phyloP scores from a whole-genome alignment of 2,888 invertebrate species.

The Dynastes tityus region DNA sequence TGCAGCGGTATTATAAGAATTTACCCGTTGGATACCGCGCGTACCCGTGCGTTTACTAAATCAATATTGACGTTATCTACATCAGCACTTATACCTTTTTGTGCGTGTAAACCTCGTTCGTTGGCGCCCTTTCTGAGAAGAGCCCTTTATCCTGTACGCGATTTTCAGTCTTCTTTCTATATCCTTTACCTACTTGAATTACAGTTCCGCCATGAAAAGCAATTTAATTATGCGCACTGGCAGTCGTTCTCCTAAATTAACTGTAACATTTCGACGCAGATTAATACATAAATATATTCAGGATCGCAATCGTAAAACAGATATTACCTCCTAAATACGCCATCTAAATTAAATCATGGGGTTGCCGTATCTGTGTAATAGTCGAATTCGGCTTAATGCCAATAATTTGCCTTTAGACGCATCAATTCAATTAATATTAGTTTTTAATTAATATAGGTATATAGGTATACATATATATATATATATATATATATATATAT shows the following conservation, averaged over 20 bases:
- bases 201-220: background rate
- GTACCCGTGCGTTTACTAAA: slow-evolving; percentile 43
- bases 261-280: background rate
- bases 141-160: background rate
- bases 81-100: slow-evolving; percentile 48
- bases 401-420: too few relatives aligned
- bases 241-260: background rate
- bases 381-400: too few relatives aligned
- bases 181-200: slow-evolving; percentile 3
- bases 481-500: too few relatives aligned
- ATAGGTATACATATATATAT: too few relatives aligned
- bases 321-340: too few relatives aligned
- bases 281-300: background rate
- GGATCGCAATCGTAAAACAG: too few relatives aligned
- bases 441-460: too few relatives aligned
- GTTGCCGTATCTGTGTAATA: too few relatives aligned
- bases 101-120: background rate
- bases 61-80: slow-evolving; percentile 50
- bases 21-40: slow-evolving; percentile 23
- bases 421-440: too few relatives aligned
- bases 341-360: too few relatives aligned
- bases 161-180: slow-evolving; percentile 19
- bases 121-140: slow-evolving; percentile 14
- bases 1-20: slow-evolving; percentile 9
- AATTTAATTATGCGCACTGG: background rate